phyloP scores from a whole-genome alignment of 2,113 vertebrate genomes.

The Rhabdomys dilectus region DNA sequence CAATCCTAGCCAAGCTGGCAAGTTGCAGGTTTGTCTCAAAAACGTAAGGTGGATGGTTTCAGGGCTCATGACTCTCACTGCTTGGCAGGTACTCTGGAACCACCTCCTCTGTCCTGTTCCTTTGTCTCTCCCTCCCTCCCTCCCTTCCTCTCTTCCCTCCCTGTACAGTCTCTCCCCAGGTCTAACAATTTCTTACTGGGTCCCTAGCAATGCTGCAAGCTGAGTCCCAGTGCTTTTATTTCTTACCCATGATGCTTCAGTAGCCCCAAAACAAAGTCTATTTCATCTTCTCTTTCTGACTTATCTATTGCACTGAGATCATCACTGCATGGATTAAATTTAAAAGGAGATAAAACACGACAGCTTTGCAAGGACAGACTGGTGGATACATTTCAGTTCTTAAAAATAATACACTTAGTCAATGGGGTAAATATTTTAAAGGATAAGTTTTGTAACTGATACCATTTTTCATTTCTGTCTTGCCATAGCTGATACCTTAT shows the following conservation, averaged over 20 bases:
- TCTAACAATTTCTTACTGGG: neutral
- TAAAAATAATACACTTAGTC: neutral
- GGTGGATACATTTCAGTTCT: neutral
- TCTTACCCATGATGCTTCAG: neutral
- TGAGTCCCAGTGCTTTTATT: neutral
- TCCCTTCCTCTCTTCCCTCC: too few relatives aligned
- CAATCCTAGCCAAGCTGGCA: neutral
- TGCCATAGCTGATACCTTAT: neutral
- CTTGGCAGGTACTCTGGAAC: neutral
- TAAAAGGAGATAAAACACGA: neutral
- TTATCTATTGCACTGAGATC: neutral
- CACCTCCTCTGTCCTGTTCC: neutral
- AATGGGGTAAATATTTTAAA: neutral
- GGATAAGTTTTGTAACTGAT: neutral
- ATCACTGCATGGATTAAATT: neutral
- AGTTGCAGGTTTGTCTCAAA: neutral
- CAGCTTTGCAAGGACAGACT: neutral
- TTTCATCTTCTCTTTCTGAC: neutral
- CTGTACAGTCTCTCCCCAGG: neutral
- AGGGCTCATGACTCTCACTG: neutral
- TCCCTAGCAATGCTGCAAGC: too few relatives aligned
- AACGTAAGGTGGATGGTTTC: neutral
- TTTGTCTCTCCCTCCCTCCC: neutral
- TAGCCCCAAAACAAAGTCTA: neutral
- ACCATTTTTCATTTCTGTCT: neutral